These are phyloP conservation scores for Eulithis prunata DNA, from an alignment of 2,888 invertebrate genomes.

Conservation along the genomic window DNA sequence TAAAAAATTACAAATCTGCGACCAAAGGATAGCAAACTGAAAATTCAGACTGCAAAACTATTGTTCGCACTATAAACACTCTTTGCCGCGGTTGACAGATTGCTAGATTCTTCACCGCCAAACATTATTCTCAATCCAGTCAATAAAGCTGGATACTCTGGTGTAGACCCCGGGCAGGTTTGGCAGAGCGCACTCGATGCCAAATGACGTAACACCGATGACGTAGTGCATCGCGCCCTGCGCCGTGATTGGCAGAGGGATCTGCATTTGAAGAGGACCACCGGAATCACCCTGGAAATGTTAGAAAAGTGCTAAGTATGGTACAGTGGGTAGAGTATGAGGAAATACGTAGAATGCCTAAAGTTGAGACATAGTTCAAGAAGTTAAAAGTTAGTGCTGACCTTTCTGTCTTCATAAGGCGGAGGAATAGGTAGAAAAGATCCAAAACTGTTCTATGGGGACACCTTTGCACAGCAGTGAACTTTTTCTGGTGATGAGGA, in stretches of 20 bases:
- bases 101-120: slow-evolving; percentile 46
- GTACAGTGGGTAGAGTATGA: background rate
- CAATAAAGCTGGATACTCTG: slow-evolving; percentile 57
- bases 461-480: too few relatives aligned
- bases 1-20: too few relatives aligned
- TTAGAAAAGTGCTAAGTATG: background rate
- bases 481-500: too few relatives aligned
- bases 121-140: slow-evolving; percentile 65
- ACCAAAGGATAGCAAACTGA: too few relatives aligned
- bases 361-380: background rate
- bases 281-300: slow-evolving; percentile 87
- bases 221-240: slow-evolving; percentile 56
- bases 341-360: background rate
- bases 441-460: too few relatives aligned
- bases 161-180: slow-evolving; percentile 62
- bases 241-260: slow-evolving; percentile 43
- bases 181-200: slow-evolving; percentile 55
- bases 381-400: background rate
- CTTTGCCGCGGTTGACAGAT: too few relatives aligned
- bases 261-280: slow-evolving; percentile 84
- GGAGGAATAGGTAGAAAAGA: too few relatives aligned
- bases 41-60: too few relatives aligned
- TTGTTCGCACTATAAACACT: too few relatives aligned
- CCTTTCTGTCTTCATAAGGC: too few relatives aligned
- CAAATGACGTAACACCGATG: slow-evolving; percentile 65